Percentiles rank a stretch among this genome's conserved stretches.
Conservation (phyloP, 2,888 invertebrate species). For the Argyresthia albistria region DNA sequence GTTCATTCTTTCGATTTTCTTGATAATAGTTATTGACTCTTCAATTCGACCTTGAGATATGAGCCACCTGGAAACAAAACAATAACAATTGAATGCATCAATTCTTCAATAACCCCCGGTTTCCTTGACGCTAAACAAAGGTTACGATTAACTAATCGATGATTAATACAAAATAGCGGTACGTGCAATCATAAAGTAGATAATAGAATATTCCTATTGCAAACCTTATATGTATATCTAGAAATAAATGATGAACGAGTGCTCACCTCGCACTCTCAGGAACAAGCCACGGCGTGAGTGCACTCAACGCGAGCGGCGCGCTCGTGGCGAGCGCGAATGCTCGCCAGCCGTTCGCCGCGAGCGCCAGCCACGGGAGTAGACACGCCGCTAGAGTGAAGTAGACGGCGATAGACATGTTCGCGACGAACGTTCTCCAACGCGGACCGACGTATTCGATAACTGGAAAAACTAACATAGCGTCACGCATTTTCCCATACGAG, state of each 20-base stretch:
- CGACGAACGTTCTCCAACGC: constrained; percentile 91
- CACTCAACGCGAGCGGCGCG: constrained; percentile 77
- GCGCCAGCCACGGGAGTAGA: constrained; percentile 88
- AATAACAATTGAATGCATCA: constrained; percentile 8
- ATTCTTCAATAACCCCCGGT: no score
- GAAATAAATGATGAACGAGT: no score
- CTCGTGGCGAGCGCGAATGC: constrained; percentile 82
- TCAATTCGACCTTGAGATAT: constrained; percentile 87
- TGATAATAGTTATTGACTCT: constrained; percentile 81
- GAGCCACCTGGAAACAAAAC: constrained; percentile 77
- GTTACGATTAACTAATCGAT: no score
- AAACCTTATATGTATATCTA: no score
- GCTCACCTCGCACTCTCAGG: constrained; percentile 87
- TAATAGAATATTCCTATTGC: no score
- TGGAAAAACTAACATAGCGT: constrained; percentile 40
- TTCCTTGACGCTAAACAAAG: no score
- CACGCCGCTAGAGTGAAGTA: constrained; percentile 90
- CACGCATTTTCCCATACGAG: no score
- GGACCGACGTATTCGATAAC: constrained; percentile 91
- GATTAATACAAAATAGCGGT: no score
- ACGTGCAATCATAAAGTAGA: no score
- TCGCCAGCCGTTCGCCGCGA: constrained; percentile 83
- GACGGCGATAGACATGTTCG: constrained; percentile 91
- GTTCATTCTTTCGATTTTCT: constrained; percentile 83
- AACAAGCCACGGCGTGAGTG: constrained; percentile 82